Base-by-base conservation (phyloP, 2,113 vertebrate species). In the Vimba vimba region DNA sequence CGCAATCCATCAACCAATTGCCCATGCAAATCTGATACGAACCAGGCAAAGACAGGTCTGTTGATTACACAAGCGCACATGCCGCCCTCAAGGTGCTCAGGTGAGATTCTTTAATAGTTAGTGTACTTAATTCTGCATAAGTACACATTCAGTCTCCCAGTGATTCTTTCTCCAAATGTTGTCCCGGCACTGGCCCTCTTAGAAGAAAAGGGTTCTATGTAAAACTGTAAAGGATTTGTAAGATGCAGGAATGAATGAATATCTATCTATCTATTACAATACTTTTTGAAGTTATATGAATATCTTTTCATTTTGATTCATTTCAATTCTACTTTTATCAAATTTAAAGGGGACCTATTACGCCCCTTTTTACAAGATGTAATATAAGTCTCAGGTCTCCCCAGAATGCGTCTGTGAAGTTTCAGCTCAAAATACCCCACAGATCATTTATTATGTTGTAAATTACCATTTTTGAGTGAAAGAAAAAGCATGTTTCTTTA, bases 11-110 rank as follows among this genome's bases (percentile, higher is more conserved):
- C 78, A 73, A 73, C 76, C 84, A 83, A 85, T 80, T 83, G 80
- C 68, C 62, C 57, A 86, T 88, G 86, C 88, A 90, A 88, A 89
- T 89, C 47, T 30, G 47, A 83, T 82, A 82, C 74, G 55, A 82
- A 55, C 80, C 85, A 86, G 68, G 57, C 73, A 85, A 73, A 87
- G 75, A 50, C 71, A 9, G 13, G 43, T 75, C 55, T 78, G 74
- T 75, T 60, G 85, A 85, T 86, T 79, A 79, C 69, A 83, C 89
- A 85, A 33, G 55, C 82, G 57, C 57, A 77, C 84, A 68, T 19
- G 60, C 78, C 2, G 0, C 55, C 27, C 47, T 52, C 43, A 47
- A 30, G 73, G 73, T 74, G 27, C 77, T 43, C 84, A 9, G 43
- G 77, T 33, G 2, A 79, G 57, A 25, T 74, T 83, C 50, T 71